Evolutionary conservation across 2,113 vertebrate species (phyloP), one percentile per base, ranked within the genome.

Genomic region (Antigone vipio): DNA sequence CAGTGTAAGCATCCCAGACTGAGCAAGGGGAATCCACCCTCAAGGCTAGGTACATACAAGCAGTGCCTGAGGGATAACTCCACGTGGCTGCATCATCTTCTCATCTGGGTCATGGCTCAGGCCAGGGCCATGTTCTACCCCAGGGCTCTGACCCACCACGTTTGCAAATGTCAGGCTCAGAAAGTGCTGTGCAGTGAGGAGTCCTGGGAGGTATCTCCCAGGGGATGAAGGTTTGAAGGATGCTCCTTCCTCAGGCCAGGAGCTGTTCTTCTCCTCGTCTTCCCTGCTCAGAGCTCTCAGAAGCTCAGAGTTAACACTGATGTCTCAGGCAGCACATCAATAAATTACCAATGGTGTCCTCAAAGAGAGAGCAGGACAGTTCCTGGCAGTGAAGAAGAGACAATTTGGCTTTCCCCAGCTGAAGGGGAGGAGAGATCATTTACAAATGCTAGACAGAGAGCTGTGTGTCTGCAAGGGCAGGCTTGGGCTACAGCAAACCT

Each of bases 31-130:
- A 74, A 64, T 52, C 45, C 47, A 47, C 16, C 26, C 9, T 76
- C 38, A 26, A 3, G 38, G 16, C 7, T 4, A 49, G 29, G 42
- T 52, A 47, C 0, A 0, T 6, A 34, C 1, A 3, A 52, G 49
- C 29, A 67, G 52, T 24, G 32, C 22, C 38, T 26, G 27, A 76
- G 30, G 15, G 29, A 21, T 15, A 59, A 5, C 22, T 62, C 42
- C 21, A 13, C 0, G 4, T 26, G n/a, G 26, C 69, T 85, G 52
- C 69, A 52, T 16, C 29, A 71, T 35, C 9, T 52, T 89, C 42
- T 67, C 12, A 9, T 26, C 64, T 75, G 71, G 52, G 18, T 50
- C 22, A 44, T 6, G 18, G 16, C 47, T 23, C 78, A 85, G 87
- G 50, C 12, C 55, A 64, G 59, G n/a, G 47, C 32, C 60, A 32